Percentiles rank a stretch among this genome's conserved stretches.
Conservation (phyloP, 2,888 invertebrate genomes). For the Seira ritae region DNA sequence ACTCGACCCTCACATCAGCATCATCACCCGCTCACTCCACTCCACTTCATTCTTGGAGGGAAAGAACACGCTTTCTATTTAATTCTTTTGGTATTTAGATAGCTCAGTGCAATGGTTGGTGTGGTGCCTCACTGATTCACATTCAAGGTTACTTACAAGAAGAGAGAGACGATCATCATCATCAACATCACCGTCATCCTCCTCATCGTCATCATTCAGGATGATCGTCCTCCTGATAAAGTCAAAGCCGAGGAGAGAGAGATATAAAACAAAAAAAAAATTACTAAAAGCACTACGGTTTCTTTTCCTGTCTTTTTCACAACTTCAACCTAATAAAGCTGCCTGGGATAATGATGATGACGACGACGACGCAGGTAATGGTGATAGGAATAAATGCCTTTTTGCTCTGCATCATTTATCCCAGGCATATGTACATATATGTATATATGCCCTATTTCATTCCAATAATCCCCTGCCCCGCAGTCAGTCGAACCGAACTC, state of each 20-base stretch:
- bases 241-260: slow-evolving; percentile 41
- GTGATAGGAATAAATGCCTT: no score
- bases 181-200: no score
- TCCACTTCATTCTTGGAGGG: neutral
- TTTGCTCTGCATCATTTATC: no score
- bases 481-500: no score
- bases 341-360: slow-evolving; percentile 1
- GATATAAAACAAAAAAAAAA: neutral
- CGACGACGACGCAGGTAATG: neutral
- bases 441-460: neutral
- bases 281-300: slow-evolving; percentile 58
- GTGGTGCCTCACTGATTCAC: slow-evolving; percentile 60
- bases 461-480: neutral
- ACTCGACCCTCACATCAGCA: neutral
- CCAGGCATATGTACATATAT: no score
- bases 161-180: slow-evolving; percentile 7
- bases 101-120: no score
- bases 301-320: slow-evolving; percentile 59
- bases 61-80: slow-evolving; percentile 24
- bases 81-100: slow-evolving; percentile 43
- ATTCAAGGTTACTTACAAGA: slow-evolving; percentile 54
- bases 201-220: neutral
- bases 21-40: neutral
- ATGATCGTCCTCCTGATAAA: slow-evolving; percentile 47
- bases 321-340: slow-evolving; percentile 55